Evolutionary conservation across 2,888 invertebrate species (phyloP), one percentile per base, ranked within the genome.

Genomic region (Nomada hirtipes): DNA sequence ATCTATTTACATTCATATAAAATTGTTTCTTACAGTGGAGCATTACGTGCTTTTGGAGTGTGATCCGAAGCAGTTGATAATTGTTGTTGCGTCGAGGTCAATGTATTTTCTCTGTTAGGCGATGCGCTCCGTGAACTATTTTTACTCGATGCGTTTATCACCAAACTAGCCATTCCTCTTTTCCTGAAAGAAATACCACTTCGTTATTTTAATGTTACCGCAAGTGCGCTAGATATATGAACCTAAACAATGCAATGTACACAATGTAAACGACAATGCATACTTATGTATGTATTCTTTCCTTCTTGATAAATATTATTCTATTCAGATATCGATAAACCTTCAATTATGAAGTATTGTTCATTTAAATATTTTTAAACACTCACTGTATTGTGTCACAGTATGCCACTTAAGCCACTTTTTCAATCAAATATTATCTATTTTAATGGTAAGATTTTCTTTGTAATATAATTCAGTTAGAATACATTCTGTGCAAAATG

Each of bases 131-230:
- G 91, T 9, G 93, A 93, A 88, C 92, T 93, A 88, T 89, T 92
- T 80, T 93, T 93, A 88, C 92, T 93, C 86, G 93, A 92, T 52
- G 93, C 79, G 70, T 89, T 88, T 69, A 93, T 91, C 83, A 91
- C 92, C 93, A 93, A 90, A 90, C 91, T 93, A 92, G 93, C 93
- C 93, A 93, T 93, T 89, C 92, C 92, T 90, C 36, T 88, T 82
- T 83, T 85, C 72, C 80, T 89, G 73, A 73, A 74, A 85, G 67
- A 63, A 70, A 80, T 79, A 73, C 78, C 65, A 74, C 75, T 75
- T 70, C 80, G 80, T 75, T 79, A 82, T 64, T 84, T 82, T 76
- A 80, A 84, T 88, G 85, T 75, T 67, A 53, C 50, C 76, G 79
- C 83, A 64, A 79, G 23, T n/a, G 18, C 18, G 44, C 2, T 26